Conservation (phyloP, 2,888 invertebrate species). For the Acanthosoma haemorrhoidale region DNA sequence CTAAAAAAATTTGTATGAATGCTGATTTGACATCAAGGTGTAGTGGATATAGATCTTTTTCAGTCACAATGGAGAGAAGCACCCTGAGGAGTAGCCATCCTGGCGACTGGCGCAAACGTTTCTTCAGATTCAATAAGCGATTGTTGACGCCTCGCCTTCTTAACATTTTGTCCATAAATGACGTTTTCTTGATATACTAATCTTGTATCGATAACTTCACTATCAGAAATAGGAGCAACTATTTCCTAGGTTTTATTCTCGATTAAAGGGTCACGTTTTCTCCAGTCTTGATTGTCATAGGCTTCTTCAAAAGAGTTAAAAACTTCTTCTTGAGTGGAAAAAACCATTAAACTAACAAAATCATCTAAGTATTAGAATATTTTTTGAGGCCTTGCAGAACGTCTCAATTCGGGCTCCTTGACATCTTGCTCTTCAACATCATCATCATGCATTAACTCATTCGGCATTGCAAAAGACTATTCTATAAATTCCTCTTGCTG, state of each 20-base stretch:
- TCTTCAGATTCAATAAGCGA: not conserved
- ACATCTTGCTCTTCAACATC: not conserved
- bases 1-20: conserved; percentile 7
- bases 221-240: not conserved
- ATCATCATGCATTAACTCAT: too few relatives aligned
- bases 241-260: conserved; percentile 30
- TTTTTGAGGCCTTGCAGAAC: not conserved
- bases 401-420: not conserved
- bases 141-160: conserved; percentile 25
- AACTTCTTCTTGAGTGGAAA: not conserved
- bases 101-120: conserved; percentile 30
- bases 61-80: conserved; percentile 6
- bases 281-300: conserved; percentile 14
- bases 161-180: not conserved
- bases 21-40: conserved; percentile 24
- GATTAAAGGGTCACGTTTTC: not conserved
- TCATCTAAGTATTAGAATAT: not conserved
- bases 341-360: not conserved
- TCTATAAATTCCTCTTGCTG: too few relatives aligned
- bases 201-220: conserved; percentile 23
- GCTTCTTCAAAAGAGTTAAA: too few relatives aligned
- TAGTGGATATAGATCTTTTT: not conserved
- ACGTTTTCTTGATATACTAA: conserved; percentile 26
- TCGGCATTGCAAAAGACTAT: too few relatives aligned
- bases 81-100: conserved; percentile 26